phyloP scores from a whole-genome alignment of 2,888 invertebrate species.

The Leptopterna dolabrata region DNA sequence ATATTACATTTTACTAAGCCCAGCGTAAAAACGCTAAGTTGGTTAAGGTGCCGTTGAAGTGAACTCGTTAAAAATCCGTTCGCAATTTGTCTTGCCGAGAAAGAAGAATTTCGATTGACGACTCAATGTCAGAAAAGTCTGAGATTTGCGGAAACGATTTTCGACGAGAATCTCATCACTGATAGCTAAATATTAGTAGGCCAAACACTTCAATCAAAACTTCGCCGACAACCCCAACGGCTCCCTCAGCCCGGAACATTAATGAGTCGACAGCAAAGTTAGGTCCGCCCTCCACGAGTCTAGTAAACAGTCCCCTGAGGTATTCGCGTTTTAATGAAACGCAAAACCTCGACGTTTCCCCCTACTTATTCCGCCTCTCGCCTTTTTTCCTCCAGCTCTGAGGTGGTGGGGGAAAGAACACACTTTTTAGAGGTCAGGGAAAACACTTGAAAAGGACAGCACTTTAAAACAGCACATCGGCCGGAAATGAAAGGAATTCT shows the following conservation, averaged over 20 bases:
- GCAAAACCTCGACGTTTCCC: slow-evolving; percentile 13
- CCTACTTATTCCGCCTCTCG: slow-evolving; percentile 17
- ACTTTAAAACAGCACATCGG: slow-evolving; percentile 19
- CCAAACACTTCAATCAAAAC: slow-evolving; percentile 24
- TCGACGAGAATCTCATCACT: slow-evolving; percentile 13
- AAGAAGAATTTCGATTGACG: background rate
- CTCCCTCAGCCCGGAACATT: background rate
- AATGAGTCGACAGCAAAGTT: slow-evolving; percentile 25
- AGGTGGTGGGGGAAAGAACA: background rate
- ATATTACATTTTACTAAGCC: too few species aligned
- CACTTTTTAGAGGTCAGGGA: slow-evolving; percentile 37
- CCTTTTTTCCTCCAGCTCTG: background rate
- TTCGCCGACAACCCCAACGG: background rate
- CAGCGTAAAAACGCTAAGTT: too few species aligned
- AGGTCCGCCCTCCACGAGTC: background rate
- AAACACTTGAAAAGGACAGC: slow-evolving; percentile 10
- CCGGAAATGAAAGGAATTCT: slow-evolving; percentile 46
- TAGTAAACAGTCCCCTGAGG: slow-evolving; percentile 3
- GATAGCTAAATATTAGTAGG: slow-evolving; percentile 23
- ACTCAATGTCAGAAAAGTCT: background rate
- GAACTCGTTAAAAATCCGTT: too few species aligned
- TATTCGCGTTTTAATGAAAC: slow-evolving; percentile 37
- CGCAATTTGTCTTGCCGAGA: background rate
- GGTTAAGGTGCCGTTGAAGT: too few species aligned
- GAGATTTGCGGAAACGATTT: background rate